Conservation (phyloP, 2,888 invertebrate species). For the Pollenia labialis region DNA sequence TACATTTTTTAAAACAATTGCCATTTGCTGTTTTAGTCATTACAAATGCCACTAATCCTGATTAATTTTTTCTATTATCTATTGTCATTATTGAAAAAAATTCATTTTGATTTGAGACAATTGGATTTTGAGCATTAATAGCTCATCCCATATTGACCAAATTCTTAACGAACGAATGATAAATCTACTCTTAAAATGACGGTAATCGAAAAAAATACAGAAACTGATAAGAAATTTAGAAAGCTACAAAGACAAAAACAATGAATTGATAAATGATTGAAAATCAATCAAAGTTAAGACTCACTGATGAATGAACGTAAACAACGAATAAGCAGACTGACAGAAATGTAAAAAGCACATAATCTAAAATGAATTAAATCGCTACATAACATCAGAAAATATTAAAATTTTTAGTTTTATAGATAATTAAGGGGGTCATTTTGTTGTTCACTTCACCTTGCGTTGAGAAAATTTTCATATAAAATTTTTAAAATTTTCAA, state of each 20-base stretch:
- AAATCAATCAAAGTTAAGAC: conserved; percentile 29
- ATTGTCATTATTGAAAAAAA: neutral
- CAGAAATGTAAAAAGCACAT: neutral
- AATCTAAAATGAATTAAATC: neutral
- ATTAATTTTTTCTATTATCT: conserved; percentile 15
- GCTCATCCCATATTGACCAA: conserved; percentile 8
- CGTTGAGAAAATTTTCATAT: too few relatives aligned
- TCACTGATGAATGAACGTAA: conserved; percentile 10
- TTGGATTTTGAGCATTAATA: conserved; percentile 23
- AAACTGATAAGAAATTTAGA: neutral
- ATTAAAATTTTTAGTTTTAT: too few relatives aligned
- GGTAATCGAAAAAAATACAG: neutral
- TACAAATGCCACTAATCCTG: neutral
- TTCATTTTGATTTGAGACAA: conserved; percentile 32
- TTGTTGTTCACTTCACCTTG: too few relatives aligned
- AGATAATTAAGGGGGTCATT: too few relatives aligned
- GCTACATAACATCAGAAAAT: too few relatives aligned
- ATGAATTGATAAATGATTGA: conserved; percentile 41
- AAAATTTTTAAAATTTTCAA: too few relatives aligned
- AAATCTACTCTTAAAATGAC: conserved; percentile 7
- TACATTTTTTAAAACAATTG: too few relatives aligned
- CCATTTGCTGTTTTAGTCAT: too few relatives aligned
- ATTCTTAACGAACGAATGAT: conserved; percentile 14
- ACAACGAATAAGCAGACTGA: neutral
- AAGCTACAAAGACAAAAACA: conserved; percentile 17